These are phyloP conservation scores for Amblyjoppa proteus DNA, from an alignment of 2,888 invertebrate species.

Conservation along the genomic window DNA sequence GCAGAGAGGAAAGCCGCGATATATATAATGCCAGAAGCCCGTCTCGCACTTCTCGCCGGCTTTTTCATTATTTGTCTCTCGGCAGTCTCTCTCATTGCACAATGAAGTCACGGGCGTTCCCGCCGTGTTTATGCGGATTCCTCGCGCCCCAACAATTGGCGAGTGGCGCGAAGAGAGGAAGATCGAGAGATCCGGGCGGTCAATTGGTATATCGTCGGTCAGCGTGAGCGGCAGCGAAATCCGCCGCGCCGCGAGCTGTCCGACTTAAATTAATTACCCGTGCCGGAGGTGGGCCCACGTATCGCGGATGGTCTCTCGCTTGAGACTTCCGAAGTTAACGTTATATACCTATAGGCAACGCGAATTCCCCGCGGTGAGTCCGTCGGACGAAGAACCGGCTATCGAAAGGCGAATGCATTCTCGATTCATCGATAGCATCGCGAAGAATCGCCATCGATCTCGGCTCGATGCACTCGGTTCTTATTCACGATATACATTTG, in stretches of 20 bases:
- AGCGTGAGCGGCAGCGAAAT: slow-evolving; percentile 49
- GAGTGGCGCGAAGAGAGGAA: slow-evolving; percentile 5
- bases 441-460: background rate
- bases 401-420: slow-evolving; percentile 36
- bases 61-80: background rate
- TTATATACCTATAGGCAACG: background rate
- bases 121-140: slow-evolving; percentile 65
- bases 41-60: background rate
- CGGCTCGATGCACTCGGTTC: background rate
- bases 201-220: slow-evolving; percentile 67
- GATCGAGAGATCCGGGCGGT: slow-evolving; percentile 67
- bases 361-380: background rate
- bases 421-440: background rate
- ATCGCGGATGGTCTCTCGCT: slow-evolving; percentile 36
- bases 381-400: slow-evolving; percentile 60
- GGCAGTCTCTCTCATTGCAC: background rate
- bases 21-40: background rate
- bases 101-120: slow-evolving; percentile 55
- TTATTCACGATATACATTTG: background rate
- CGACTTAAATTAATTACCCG: slow-evolving; percentile 75
- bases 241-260: slow-evolving; percentile 69
- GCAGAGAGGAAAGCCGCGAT: slow-evolving; percentile 3
- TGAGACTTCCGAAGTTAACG: background rate
- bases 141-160: slow-evolving; percentile 59
- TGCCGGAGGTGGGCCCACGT: slow-evolving; percentile 55